Percentiles rank a stretch among this genome's conserved stretches.
phyloP scores from a whole-genome alignment of 2,888 invertebrate genomes.

The Theretra japonica region DNA sequence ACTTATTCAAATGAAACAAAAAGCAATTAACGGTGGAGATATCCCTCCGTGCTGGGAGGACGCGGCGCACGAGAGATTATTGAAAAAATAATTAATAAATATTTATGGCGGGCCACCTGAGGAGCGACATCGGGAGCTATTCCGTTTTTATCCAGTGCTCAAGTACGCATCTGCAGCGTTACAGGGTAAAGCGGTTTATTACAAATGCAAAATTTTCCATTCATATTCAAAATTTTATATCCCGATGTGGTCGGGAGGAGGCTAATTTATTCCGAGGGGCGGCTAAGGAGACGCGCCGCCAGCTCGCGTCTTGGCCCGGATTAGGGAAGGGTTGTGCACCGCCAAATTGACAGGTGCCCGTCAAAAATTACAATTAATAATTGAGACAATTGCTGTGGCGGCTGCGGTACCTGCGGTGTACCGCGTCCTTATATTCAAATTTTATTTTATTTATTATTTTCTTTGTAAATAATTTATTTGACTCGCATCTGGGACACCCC shows the following conservation, averaged over 20 bases:
- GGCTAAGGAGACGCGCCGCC: constrained; percentile 76
- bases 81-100: constrained; percentile 86
- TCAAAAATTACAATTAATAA: constrained; percentile 85
- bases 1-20: constrained; percentile 85
- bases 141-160: constrained; percentile 77
- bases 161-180: constrained; percentile 78
- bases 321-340: constrained; percentile 81
- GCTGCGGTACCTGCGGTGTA: constrained; percentile 27
- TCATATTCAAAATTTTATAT: constrained; percentile 96
- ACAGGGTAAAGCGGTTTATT: constrained; percentile 88
- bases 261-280: constrained; percentile 90
- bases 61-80: constrained; percentile 80
- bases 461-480: not conserved
- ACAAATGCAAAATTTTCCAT: constrained; percentile 94
- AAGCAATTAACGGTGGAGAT: constrained; percentile 83
- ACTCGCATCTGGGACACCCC: not conserved
- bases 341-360: constrained; percentile 84
- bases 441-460: not conserved
- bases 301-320: constrained; percentile 81
- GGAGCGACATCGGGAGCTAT: constrained; percentile 71
- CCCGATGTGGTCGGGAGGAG: constrained; percentile 87
- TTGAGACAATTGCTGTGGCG: constrained; percentile 65
- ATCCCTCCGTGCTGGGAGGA: constrained; percentile 80
- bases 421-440: not conserved
- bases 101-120: constrained; percentile 84